Evolutionary conservation across 2,888 invertebrate genomes (phyloP), one percentile per base, ranked within the genome.

Genomic region (Drosophila pseudotalamancana): DNA sequence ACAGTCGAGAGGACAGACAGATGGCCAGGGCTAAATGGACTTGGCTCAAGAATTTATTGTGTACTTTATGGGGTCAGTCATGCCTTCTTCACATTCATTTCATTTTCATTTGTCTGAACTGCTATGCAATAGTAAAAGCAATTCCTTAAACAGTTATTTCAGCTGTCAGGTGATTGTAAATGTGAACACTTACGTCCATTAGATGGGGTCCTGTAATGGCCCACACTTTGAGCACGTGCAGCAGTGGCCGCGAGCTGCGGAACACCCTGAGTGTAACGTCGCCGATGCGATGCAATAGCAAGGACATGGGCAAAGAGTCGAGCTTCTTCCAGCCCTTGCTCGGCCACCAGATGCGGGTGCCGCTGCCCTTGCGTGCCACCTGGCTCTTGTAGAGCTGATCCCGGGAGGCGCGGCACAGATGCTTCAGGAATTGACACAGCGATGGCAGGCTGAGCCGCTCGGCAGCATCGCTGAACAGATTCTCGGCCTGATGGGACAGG

Each of bases 191-290:
- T 79, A 96, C 96, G 94, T 98, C 97, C 94, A 98, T 97, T 54
- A 98, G 95, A 91, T 98, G 98, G 0, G 97, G 96, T 0, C 97
- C 97, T 0, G 97, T 95, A 0, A 97, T 95, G 9, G 96, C 96
- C 98, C 98, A 99, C 18, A 96, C 95, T 75, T 96, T 95, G 94
- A 99, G 96, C 50, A 97, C 95, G 89, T 99, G 99, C 37, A 98
- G 94, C 21, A 98, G 92, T 0, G 98, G 98, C 0, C 98, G 91
- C 0, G 97, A 96, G 45, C 97, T 97, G 60, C 96, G 93, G 9
- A 97, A 95, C 51, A 97, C 97, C 79, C 96, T 95, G 68, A 98
- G 92, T 77, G 98, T 95, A 0, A 98, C 96, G 90, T 97, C 97
- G 0, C 97, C 97, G 21, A 97, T 94, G 57, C 98, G 93, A 80